Evolutionary conservation across 2,888 invertebrate genomes (phyloP).

Genomic region (Leucophenga montana): DNA sequence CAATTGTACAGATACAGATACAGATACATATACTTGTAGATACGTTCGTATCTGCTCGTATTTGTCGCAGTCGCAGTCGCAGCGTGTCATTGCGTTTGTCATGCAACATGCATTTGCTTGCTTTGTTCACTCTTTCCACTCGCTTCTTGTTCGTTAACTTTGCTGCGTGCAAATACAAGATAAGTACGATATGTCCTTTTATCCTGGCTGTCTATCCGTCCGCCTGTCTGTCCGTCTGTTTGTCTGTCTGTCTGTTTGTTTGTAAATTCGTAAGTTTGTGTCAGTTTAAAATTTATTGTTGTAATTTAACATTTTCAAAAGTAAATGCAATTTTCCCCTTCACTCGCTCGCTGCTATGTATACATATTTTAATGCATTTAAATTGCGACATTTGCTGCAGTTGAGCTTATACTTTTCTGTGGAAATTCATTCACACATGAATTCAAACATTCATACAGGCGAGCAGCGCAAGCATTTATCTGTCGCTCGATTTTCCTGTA

Average conservation of each 20-base stretch:
- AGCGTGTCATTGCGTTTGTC: slow-evolving; percentile 1
- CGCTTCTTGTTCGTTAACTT: background rate
- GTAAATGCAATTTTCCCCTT: slow-evolving; percentile 38
- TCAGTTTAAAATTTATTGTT: slow-evolving; percentile 41
- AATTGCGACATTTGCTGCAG: slow-evolving; percentile 46
- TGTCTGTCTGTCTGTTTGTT: too few relatives aligned
- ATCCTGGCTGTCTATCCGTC: too few relatives aligned
- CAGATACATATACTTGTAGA: slow-evolving; percentile 3
- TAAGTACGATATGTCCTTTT: slow-evolving; percentile 27
- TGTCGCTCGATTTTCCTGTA: slow-evolving; percentile 47
- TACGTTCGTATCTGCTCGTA: too few relatives aligned
- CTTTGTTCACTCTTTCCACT: slow-evolving; percentile 31
- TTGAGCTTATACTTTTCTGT: slow-evolving; percentile 44
- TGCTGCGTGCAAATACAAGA: slow-evolving; percentile 34
- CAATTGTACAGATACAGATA: slow-evolving; percentile 18
- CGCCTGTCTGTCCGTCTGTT: too few relatives aligned
- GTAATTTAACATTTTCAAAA: slow-evolving; percentile 37
- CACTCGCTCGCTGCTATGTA: slow-evolving; percentile 34
- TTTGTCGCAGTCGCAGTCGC: background rate
- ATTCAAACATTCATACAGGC: slow-evolving; percentile 9
- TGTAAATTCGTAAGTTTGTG: too few relatives aligned
- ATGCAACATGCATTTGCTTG: slow-evolving; percentile 11
- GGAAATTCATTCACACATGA: slow-evolving; percentile 28
- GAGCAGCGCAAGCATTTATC: slow-evolving; percentile 27
- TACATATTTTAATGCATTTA: slow-evolving; percentile 52